Base-by-base conservation (phyloP, 2,797 vertebrate species). In the Pipistrellus pygmaeus region DNA sequence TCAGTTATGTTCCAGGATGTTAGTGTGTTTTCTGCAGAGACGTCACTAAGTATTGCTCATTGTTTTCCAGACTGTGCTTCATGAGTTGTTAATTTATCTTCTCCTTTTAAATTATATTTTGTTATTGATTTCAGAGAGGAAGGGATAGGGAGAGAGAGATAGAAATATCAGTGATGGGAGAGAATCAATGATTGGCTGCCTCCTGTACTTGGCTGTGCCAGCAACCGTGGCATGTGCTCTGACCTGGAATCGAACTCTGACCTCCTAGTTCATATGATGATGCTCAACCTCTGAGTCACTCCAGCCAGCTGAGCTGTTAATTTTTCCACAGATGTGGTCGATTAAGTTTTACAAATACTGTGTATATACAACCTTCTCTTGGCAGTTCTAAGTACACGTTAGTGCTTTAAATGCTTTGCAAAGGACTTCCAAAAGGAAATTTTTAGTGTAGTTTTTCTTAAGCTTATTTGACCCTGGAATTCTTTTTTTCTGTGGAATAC, bases 271-370 rank as follows among this genome's bases (percentile, higher is more conserved):
- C 60, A 62, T 62, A 60, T 25, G 57, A 30, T 30, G 13, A 62
- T 6, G 60, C 27, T 30, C 60, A 62, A 30, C 27, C 13, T 30
- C 27, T 30, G 60, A 62, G 60, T 30, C 60, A 62, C 27, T 14
- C 27, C 60, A 62, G 60, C 60, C 60, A 30, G 60, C 60, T 18
- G 64, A 68, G 17, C n/a, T 68, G 23, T 92, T 93, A 41, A 38
- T 83, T 91, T 25, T 72, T 77, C 38, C 15, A 35, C 57, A 60
- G 30, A 68, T 64, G 41, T 57, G 86, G 44, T 38, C 2, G 0
- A 13, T 73, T 85, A 75, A 71, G n/a, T 93, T 94, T 83, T 93
- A 77, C 90, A 93, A 84, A 60, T 60, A 41, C 5, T 38, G 2
- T 86, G 17, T 57, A 13, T 17, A 57, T 8, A 12, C 4, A 78